Conservation (phyloP, 2,888 invertebrate genomes). For the Schizotus pectinicornis region DNA sequence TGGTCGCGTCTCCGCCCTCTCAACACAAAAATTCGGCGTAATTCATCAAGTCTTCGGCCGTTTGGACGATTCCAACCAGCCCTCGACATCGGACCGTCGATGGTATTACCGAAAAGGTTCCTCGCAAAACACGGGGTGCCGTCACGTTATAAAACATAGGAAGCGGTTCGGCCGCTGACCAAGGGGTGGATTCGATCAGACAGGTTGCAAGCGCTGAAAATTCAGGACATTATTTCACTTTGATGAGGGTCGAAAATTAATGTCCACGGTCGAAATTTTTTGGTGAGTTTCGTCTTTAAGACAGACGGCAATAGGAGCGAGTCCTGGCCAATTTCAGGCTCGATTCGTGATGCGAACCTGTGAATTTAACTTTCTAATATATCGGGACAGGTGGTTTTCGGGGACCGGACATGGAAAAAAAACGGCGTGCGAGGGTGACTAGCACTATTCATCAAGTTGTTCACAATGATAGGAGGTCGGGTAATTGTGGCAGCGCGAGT, state of each 20-base stretch:
- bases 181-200: conserved; percentile 43
- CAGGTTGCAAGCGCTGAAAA: conserved; percentile 51
- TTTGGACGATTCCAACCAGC: too few relatives aligned
- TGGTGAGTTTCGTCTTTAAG: conserved; percentile 26
- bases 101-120: too few relatives aligned
- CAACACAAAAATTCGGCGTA: too few relatives aligned
- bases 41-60: too few relatives aligned
- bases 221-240: conserved; percentile 50
- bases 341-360: conserved; percentile 45
- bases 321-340: conserved; percentile 37
- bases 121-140: conserved; percentile 2
- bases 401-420: conserved; percentile 24
- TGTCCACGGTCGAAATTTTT: conserved; percentile 48
- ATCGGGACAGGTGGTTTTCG: conserved; percentile 51
- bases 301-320: conserved; percentile 22
- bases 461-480: too few relatives aligned
- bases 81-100: too few relatives aligned
- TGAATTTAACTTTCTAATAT: conserved; percentile 51
- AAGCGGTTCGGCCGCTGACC: conserved; percentile 35
- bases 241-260: conserved; percentile 58
- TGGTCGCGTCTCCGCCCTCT: too few relatives aligned
- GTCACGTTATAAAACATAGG: conserved; percentile 8
- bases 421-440: conserved; percentile 20
- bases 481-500: too few relatives aligned
- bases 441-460: conserved; percentile 16